A percentile compares a stretch with the other conserved stretches of the same genome.
These are phyloP conservation scores for Platycheirus albimanus DNA, from an alignment of 2,888 invertebrate species.

Conservation along the genomic window DNA sequence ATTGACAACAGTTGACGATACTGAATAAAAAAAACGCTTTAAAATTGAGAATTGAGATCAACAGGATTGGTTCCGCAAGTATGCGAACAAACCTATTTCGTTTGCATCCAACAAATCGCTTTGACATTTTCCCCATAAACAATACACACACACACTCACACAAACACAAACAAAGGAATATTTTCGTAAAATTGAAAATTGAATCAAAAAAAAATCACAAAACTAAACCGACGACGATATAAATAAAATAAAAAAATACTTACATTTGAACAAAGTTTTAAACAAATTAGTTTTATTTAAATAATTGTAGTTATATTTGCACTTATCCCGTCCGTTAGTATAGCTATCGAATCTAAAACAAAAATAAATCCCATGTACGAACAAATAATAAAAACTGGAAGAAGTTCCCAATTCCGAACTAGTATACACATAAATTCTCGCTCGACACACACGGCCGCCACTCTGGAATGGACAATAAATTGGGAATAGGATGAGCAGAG, in stretches of 20 bases:
- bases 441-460: conserved; percentile 48
- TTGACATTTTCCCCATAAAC: conserved; percentile 56
- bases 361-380: conserved; percentile 50
- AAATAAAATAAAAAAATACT: conserved; percentile 23
- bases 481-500: conserved; percentile 16
- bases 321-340: conserved; percentile 2
- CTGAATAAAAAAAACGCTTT: no score
- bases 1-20: no score
- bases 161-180: no score
- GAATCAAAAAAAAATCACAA: neutral
- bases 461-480: conserved; percentile 56
- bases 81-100: no score
- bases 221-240: no score
- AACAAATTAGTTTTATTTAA: conserved; percentile 8
- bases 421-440: conserved; percentile 35
- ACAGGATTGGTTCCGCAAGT: no score
- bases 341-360: neutral
- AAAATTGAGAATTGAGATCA: no score
- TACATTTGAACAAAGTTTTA: conserved; percentile 35
- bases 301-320: conserved; percentile 3
- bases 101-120: conserved; percentile 39
- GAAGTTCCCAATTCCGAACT: conserved; percentile 20
- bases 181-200: neutral
- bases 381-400: conserved; percentile 20
- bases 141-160: conserved; percentile 23